A percentile compares a stretch with the other conserved stretches of the same genome.
phyloP scores from a whole-genome alignment of 2,888 invertebrate species.

The Azorinus chamasolen region DNA sequence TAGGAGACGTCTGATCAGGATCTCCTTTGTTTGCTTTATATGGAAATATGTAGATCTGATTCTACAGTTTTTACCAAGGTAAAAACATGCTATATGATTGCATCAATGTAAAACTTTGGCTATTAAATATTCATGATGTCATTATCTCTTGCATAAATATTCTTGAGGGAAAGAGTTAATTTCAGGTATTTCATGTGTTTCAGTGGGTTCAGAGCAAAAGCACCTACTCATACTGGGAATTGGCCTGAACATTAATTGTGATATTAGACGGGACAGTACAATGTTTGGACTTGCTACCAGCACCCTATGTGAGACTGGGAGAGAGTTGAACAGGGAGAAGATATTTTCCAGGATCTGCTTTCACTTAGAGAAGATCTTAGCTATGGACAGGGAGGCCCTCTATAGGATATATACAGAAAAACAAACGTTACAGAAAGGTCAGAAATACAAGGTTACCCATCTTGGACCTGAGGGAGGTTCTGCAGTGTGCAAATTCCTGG shows the following conservation, averaged over 20 bases:
- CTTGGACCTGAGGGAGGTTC: background rate
- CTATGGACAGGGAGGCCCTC: constrained; percentile 20
- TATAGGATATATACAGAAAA: constrained; percentile 13
- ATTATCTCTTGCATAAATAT: no score
- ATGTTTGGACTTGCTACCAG: constrained; percentile 68
- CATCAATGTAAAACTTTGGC: no score
- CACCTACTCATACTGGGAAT: constrained; percentile 65
- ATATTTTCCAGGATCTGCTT: constrained; percentile 66
- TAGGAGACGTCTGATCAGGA: no score
- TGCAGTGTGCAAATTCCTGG: background rate
- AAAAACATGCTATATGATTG: no score
- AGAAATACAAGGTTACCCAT: constrained; percentile 13
- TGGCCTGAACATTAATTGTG: constrained; percentile 74
- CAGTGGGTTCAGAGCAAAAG: background rate
- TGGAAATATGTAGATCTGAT: no score
- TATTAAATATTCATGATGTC: no score
- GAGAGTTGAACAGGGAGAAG: constrained; percentile 54
- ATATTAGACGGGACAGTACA: constrained; percentile 56
- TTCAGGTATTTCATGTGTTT: no score
- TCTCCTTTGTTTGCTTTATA: no score
- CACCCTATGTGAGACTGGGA: constrained; percentile 63
- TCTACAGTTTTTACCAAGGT: no score
- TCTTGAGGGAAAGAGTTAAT: no score
- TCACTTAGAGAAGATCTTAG: constrained; percentile 57
- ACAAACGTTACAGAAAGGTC: constrained; percentile 5